Base-by-base conservation (phyloP, 2,888 invertebrate genomes). In the Darwinula stevensoni region DNA sequence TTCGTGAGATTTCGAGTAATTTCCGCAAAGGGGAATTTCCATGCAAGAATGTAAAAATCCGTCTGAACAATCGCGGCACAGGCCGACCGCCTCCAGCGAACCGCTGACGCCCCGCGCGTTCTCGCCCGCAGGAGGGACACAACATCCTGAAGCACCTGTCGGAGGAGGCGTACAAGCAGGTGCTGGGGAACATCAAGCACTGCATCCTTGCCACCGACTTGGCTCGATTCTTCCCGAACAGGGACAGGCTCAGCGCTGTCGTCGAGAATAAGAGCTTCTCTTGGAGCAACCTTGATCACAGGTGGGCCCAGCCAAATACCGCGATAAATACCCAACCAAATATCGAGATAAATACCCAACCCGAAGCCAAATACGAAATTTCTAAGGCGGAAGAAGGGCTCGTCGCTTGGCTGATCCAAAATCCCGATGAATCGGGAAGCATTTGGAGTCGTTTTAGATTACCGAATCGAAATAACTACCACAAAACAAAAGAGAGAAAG, bases 151-250 rank as follows among this genome's bases (percentile, higher is more conserved):
- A 63, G 17, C 64, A 69, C 43, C 53, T 75, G 18, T 59, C 62
- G 3, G 62, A 63, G 34, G 57, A 59, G 15, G 71, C 74, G 39
- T 75, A 72, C 52, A 74, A 73, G 46, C 58, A 71, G 52, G 67
- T 74, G 2, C 48, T 80, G 31, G 59, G 67, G 22, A 58, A 66
- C 35, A 65, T 78, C 32, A 67, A 70, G 41, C 72, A 74, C 41
- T 74, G 74, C 46, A 78, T 80, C 41, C 52, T 78, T 31, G 76
- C 78, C 0, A 80, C 78, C 2, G 78, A 80, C 45, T 50, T 78
- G 40, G 75, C 74, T 1, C 50, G 66, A 2, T 78, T 76, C 50
- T 76, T 76, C 44, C 65, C 69, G 1, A 75, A 76, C 49, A 62
- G 65, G 45, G 58, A 61, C 0, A 62, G 61, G 39, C 53, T 74